Percentiles rank a stretch among this genome's conserved stretches.
Conservation (phyloP, 2,888 invertebrate genomes). For the Melanargia galathea region DNA sequence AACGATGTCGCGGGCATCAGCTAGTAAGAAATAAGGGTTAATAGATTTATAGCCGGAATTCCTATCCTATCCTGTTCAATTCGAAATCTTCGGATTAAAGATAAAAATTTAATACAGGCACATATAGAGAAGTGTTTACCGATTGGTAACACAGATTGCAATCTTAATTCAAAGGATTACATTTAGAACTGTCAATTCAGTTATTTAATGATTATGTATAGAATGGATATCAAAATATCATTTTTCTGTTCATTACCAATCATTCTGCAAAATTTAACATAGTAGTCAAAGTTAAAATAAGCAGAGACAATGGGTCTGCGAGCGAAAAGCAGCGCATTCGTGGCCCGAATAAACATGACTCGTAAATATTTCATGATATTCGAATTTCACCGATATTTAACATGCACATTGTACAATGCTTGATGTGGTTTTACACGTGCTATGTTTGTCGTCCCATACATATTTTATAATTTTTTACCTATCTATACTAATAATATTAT, state of each 20-base stretch:
- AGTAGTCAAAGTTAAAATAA: slow-evolving; percentile 10
- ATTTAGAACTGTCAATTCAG: too few species aligned
- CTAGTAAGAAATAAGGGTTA: too few species aligned
- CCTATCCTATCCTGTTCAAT: too few species aligned
- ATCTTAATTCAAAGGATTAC: too few species aligned
- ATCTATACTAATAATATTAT: too few species aligned
- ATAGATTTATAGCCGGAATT: too few species aligned
- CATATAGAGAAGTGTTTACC: too few species aligned
- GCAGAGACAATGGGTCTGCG: slow-evolving; percentile 1
- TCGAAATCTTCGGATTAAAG: too few species aligned
- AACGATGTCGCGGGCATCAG: too few species aligned
- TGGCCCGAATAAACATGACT: slow-evolving; percentile 34
- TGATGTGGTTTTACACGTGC: not conserved
- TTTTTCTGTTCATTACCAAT: not conserved
- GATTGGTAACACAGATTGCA: too few species aligned
- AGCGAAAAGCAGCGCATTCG: slow-evolving; percentile 14
- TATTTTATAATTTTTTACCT: not conserved
- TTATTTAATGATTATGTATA: not conserved
- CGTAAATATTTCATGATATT: slow-evolving; percentile 31
- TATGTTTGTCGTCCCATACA: not conserved
- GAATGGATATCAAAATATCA: not conserved
- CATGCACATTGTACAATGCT: not conserved
- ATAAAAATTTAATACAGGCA: too few species aligned
- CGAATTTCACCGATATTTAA: slow-evolving; percentile 25
- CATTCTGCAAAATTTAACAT: not conserved